Evolutionary conservation across 2,113 vertebrate genomes (phyloP), one percentile per base, ranked within the genome.

Genomic region (Oryzias curvinotus): DNA sequence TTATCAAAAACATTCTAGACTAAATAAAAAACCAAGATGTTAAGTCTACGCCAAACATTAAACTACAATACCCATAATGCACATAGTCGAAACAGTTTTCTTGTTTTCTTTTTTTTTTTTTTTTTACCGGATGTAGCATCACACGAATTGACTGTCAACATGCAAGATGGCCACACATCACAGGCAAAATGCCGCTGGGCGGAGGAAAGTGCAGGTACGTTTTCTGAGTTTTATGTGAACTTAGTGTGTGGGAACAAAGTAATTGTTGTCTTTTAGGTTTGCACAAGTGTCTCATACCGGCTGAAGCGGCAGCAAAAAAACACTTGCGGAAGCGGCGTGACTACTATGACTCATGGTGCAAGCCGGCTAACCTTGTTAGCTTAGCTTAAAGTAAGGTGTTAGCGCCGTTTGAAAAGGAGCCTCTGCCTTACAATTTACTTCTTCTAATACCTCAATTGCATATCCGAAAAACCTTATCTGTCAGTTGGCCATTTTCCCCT

Each of bases 131-230:
- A 98, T 91, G 87, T 96, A 91, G 94, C 92, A 65, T 88, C 85
- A 88, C 81, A 90, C 89, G 62, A 68, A 69, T 71, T 78, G 80
- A 89, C 92, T 96, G 96, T 97, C 96, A 98, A 98, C 96, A 98
- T 97, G 96, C 92, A 98, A 99, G 94, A 98, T 99, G 97, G 96
- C 97, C 91, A 93, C 95, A 45, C 97, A 96, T 96, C 96, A 99
- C 92, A 94, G 97, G 91, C 96, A 98, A 92, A 99, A 98, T 90
- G 94, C 96, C 85, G 96, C 96, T 77, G 97, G 95, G 90, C 96
- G 97, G 88, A 94, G 96, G 87, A 99, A 99, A 96, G 96, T 99
- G 44, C 97, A 96, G 94, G 95, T 96, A 87, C 78, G 73, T 78
- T 52, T 21, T 15, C 52, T 21, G 30, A 57, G 53, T 57, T 73